A percentile compares a stretch with the other conserved stretches of the same genome.
phyloP scores from a whole-genome alignment of 2,888 invertebrate genomes.

The Dolichopus griseipennis region DNA sequence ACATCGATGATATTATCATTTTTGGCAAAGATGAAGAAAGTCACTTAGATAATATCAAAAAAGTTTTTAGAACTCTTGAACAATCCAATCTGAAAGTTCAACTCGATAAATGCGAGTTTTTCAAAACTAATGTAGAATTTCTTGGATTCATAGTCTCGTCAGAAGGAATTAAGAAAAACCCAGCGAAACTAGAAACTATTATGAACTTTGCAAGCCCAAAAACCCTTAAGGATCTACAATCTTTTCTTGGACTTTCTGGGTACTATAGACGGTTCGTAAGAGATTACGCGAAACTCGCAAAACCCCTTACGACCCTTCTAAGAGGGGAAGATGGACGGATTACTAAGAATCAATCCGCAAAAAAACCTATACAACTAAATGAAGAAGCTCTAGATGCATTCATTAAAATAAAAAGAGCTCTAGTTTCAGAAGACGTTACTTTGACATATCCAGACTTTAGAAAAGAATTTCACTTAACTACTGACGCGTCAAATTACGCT shows the following conservation, averaged over 20 bases:
- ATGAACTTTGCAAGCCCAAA: too few relatives aligned
- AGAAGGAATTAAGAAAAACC: conserved; percentile 26
- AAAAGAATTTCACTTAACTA: conserved; percentile 14
- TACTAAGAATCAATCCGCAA: too few relatives aligned
- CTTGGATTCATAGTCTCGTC: conserved; percentile 29
- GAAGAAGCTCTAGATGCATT: too few relatives aligned
- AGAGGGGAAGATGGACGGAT: too few relatives aligned
- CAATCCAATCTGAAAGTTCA: conserved; percentile 17
- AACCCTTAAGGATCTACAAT: too few relatives aligned
- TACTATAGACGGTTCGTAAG: too few relatives aligned
- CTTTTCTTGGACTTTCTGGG: too few relatives aligned
- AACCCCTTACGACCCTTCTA: too few relatives aligned
- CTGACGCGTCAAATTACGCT: conserved; percentile 18
- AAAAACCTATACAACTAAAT: too few relatives aligned
- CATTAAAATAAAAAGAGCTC: too few relatives aligned
- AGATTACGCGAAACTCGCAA: too few relatives aligned
- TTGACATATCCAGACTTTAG: conserved; percentile 12
- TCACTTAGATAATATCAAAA: background rate
- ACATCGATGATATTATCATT: background rate
- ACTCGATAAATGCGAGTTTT: conserved; percentile 28
- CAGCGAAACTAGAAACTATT: conserved; percentile 22
- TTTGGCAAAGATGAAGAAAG: background rate
- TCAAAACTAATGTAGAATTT: conserved; percentile 28
- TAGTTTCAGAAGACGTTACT: conserved; percentile 11
- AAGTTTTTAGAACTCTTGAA: background rate